These are phyloP conservation scores for Berghia stephanieae DNA, from an alignment of 1,140 invertebrate species.

Conservation along the genomic window DNA sequence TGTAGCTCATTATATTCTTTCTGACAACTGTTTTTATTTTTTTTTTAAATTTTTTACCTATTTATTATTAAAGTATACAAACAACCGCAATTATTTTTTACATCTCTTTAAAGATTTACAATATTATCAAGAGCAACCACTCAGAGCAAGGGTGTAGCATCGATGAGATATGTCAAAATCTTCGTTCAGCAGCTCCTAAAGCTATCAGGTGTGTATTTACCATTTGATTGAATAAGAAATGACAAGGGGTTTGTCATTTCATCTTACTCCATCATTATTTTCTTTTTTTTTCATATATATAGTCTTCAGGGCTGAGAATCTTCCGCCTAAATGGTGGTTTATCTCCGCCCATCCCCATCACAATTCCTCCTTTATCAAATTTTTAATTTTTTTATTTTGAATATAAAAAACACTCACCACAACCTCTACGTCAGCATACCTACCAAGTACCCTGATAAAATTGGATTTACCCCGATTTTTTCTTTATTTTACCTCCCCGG, in stretches of 20 bases:
- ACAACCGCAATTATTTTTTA: too few relatives aligned
- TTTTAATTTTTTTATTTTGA: background rate
- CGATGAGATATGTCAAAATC: conserved; percentile 46
- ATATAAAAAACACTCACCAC: too few relatives aligned
- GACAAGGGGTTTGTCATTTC: background rate
- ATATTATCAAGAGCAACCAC: conserved; percentile 49
- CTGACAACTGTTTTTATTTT: background rate
- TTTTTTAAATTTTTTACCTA: too few relatives aligned
- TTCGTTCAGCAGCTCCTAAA: conserved; percentile 55
- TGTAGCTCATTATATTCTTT: background rate
- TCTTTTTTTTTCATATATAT: conserved; percentile 23
- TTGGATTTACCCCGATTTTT: too few relatives aligned
- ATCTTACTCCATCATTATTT: background rate
- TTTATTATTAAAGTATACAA: too few relatives aligned
- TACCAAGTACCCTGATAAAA: too few relatives aligned
- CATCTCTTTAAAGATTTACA: conserved; percentile 46
- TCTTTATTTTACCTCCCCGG: background rate
- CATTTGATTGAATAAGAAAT: background rate
- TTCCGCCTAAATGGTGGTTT: too few relatives aligned
- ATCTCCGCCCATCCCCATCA: too few relatives aligned
- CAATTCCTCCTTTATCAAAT: background rate
- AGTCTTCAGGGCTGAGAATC: background rate
- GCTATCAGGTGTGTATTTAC: conserved; percentile 51
- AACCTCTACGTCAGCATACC: too few relatives aligned
- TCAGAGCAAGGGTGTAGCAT: conserved; percentile 59